A percentile compares a stretch with the other conserved stretches of the same genome.
Evolutionary conservation across 2,888 invertebrate species (phyloP).

Genomic region (Ochropleura leucogaster): DNA sequence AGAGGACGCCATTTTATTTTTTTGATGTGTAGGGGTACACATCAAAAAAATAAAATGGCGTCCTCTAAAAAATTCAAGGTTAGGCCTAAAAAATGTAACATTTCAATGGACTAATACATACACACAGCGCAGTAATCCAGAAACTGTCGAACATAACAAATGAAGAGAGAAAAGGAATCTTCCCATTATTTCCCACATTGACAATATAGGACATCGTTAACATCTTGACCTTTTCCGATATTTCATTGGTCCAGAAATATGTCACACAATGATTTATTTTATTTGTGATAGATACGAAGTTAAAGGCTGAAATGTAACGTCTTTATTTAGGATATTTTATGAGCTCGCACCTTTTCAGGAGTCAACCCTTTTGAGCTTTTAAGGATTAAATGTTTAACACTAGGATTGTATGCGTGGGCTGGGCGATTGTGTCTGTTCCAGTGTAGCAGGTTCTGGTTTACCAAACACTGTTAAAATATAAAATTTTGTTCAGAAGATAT

Average conservation of each 20-base stretch:
- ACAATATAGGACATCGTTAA: constrained; percentile 63
- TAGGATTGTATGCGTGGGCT: neutral
- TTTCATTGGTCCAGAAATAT: constrained; percentile 58
- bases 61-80: no score
- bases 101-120: no score
- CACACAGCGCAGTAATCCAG: neutral
- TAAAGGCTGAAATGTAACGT: constrained; percentile 35
- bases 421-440: constrained; percentile 6
- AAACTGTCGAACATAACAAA: constrained; percentile 35
- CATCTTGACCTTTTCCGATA: constrained; percentile 57
- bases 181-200: constrained; percentile 55
- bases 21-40: no score
- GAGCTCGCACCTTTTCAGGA: constrained; percentile 38
- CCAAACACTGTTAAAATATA: neutral
- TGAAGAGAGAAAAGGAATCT: constrained; percentile 27
- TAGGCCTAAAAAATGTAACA: no score
- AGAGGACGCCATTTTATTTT: no score
- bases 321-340: constrained; percentile 44
- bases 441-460: neutral
- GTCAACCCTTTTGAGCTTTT: constrained; percentile 23
- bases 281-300: constrained; percentile 53
- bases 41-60: no score
- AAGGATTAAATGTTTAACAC: constrained; percentile 17
- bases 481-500: neutral
- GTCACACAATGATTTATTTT: constrained; percentile 60